Percentiles rank a stretch among this genome's conserved stretches.
These are phyloP conservation scores for Pyxicephalus adspersus DNA, from an alignment of 2,113 vertebrate genomes.

Conservation along the genomic window DNA sequence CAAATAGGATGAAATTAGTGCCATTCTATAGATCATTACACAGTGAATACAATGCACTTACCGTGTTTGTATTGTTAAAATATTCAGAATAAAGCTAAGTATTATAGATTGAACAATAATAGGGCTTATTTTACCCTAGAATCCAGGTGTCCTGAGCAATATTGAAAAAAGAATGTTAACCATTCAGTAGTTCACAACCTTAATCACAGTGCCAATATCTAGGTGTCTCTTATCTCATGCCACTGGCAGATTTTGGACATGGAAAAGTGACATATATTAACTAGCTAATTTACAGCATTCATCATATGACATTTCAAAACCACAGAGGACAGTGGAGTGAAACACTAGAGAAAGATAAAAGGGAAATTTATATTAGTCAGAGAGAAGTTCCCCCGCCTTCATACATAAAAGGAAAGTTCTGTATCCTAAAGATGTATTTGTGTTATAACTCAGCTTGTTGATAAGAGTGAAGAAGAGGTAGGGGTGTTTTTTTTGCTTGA, in stretches of 20 bases:
- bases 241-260: neutral
- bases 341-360: slow-evolving; percentile 50
- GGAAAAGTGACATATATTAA: neutral
- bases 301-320: slow-evolving; percentile 54
- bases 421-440: slow-evolving; percentile 1
- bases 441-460: slow-evolving; percentile 12
- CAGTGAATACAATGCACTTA: too few species aligned
- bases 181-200: too few species aligned
- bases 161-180: too few species aligned
- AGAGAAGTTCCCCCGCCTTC: slow-evolving; percentile 54
- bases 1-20: too few species aligned
- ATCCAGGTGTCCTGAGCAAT: too few species aligned
- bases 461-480: neutral
- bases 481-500: neutral
- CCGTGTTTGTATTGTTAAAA: too few species aligned
- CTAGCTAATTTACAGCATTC: neutral
- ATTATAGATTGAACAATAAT: too few species aligned
- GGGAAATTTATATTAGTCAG: slow-evolving; percentile 57
- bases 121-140: too few species aligned
- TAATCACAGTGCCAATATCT: too few species aligned
- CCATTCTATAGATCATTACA: too few species aligned
- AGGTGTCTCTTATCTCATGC: neutral
- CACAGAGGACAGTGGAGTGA: slow-evolving; percentile 39
- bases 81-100: too few species aligned
- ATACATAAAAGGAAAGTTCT: slow-evolving; percentile 46